phyloP scores from a whole-genome alignment of 64 coral and sea anemone species.

The Porites australiensis region DNA sequence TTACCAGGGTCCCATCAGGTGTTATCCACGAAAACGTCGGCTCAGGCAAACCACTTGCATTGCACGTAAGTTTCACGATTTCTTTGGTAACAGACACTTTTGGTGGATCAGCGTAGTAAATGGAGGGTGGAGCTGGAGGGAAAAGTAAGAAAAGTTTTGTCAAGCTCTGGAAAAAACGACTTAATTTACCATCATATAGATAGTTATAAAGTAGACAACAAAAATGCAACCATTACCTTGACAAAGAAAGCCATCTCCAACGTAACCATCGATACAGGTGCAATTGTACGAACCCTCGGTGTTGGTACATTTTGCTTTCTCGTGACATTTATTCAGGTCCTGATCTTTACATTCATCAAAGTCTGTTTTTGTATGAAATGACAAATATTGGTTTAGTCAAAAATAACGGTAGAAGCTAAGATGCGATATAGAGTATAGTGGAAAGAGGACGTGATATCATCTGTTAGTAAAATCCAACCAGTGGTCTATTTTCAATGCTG shows the following conservation, averaged over 20 bases:
- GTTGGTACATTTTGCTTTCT: slow-evolving; percentile 42
- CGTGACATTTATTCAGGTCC: slow-evolving; percentile 19
- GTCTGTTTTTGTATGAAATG: neutral
- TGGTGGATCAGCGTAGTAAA: neutral
- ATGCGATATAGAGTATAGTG: too few species aligned
- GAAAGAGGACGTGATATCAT: too few species aligned
- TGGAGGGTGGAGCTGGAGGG: neutral
- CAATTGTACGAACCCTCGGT: slow-evolving; percentile 53
- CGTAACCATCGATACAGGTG: slow-evolving; percentile 2
- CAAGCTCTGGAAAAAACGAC: too few species aligned
- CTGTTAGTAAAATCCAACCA: too few species aligned
- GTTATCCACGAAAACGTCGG: slow-evolving; percentile 34
- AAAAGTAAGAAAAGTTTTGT: neutral
- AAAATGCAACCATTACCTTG: slow-evolving; percentile 2
- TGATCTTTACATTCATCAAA: slow-evolving; percentile 41
- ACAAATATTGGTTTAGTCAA: neutral
- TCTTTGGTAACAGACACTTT: slow-evolving; percentile 7
- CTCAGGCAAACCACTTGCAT: slow-evolving; percentile 35
- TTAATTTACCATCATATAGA: too few species aligned
- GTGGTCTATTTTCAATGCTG: too few species aligned
- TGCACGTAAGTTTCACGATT: slow-evolving; percentile 50
- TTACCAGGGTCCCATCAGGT: neutral
- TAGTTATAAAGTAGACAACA: neutral
- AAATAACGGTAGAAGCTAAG: neutral
- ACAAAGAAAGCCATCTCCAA: slow-evolving; percentile 41